phyloP scores from a whole-genome alignment of 2,888 invertebrate genomes.

The Euzophera pinguis region DNA sequence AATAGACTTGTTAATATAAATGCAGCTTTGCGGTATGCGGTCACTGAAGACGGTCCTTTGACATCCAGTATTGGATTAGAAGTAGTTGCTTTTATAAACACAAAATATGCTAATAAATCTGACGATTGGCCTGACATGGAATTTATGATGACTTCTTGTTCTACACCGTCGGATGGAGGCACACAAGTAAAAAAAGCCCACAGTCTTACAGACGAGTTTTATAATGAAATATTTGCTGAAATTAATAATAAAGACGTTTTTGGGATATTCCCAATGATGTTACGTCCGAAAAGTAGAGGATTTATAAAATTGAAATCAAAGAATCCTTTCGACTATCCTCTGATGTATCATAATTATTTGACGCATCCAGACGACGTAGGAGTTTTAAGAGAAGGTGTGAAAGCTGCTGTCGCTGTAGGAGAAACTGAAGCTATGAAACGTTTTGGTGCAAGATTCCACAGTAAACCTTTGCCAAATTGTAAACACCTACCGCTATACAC shows the following conservation, averaged over 20 bases:
- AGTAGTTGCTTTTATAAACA: constrained; percentile 92
- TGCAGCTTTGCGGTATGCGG: constrained; percentile 89
- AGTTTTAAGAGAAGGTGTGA: constrained; percentile 91
- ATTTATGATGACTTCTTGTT: constrained; percentile 92
- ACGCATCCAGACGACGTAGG: constrained; percentile 91
- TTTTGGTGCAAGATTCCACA: constrained; percentile 88
- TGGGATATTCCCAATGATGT: constrained; percentile 92
- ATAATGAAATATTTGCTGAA: constrained; percentile 85
- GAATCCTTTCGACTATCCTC: constrained; percentile 89
- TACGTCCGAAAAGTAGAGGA: constrained; percentile 93
- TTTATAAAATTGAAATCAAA: constrained; percentile 85
- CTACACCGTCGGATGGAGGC: constrained; percentile 91
- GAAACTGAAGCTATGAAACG: constrained; percentile 88
- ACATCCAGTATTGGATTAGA: constrained; percentile 93
- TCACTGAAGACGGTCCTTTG: constrained; percentile 91
- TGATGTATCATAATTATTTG: constrained; percentile 95
- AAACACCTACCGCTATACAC: constrained; percentile 87
- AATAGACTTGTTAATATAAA: constrained; percentile 90
- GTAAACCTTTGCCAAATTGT: constrained; percentile 88
- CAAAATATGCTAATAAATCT: constrained; percentile 91
- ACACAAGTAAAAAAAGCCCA: constrained; percentile 89
- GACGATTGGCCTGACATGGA: constrained; percentile 96
- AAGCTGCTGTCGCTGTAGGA: constrained; percentile 89
- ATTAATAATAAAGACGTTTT: constrained; percentile 88
- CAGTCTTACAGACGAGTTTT: constrained; percentile 89